A percentile compares a stretch with the other conserved stretches of the same genome.
Evolutionary conservation across 2,113 vertebrate species (phyloP).

Genomic region (Notiomystis cincta): DNA sequence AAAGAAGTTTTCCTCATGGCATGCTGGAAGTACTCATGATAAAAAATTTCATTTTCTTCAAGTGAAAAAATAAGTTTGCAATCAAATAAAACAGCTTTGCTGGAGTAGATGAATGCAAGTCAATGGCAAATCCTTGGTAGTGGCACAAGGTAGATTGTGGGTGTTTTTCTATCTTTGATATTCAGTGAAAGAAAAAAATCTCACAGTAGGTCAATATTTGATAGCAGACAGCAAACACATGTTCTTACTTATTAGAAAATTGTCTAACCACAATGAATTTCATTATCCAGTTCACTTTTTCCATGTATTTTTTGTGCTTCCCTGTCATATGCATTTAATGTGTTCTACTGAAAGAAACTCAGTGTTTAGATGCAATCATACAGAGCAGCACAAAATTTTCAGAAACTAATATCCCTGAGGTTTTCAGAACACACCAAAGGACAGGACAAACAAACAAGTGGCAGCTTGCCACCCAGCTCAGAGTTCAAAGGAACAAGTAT

Average conservation of each 20-base stretch:
- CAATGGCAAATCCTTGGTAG: neutral
- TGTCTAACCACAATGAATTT: neutral
- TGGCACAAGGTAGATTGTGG: neutral
- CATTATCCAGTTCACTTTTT: neutral
- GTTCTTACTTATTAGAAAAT: neutral
- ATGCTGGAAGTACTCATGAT: neutral
- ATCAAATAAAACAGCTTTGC: neutral
- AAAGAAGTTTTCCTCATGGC: neutral
- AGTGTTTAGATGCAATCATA: neutral
- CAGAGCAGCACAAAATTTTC: neutral
- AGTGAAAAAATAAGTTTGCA: neutral
- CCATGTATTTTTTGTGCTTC: neutral
- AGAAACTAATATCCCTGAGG: neutral
- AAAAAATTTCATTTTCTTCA: neutral
- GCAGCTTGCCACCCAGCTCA: neutral
- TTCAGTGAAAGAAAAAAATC: neutral
- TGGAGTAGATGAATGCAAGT: neutral
- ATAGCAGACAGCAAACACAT: neutral
- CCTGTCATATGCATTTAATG: neutral
- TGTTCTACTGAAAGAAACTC: neutral
- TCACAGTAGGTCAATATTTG: neutral
- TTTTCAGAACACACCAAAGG: neutral
- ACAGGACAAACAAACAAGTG: neutral
- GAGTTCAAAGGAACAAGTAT: neutral
- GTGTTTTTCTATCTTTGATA: neutral